Conservation (phyloP, 1,140 invertebrate genomes). For the Drosophila lacteicornis region DNA sequence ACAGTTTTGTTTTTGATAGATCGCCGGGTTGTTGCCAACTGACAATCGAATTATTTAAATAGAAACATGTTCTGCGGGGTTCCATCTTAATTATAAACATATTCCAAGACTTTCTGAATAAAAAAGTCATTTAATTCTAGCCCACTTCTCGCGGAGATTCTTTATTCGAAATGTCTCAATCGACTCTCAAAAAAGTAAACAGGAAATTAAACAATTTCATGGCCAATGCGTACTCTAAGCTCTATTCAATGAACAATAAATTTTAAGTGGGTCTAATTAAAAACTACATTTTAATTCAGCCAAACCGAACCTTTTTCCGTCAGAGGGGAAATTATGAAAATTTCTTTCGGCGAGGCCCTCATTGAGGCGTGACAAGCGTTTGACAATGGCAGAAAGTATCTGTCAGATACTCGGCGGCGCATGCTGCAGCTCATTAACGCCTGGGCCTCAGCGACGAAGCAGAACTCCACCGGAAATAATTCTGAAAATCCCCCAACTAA, state of each 20-base stretch:
- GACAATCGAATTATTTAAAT: conserved; percentile 50
- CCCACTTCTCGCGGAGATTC: conserved; percentile 2
- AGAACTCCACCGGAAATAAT: conserved; percentile 73
- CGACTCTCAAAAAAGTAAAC: conserved; percentile 20
- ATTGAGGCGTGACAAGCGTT: conserved; percentile 77
- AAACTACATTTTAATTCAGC: conserved; percentile 76
- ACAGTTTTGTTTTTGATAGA: conserved; percentile 54
- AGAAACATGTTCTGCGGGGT: conserved; percentile 1
- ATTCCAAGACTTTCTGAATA: background rate
- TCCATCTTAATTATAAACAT: conserved; percentile 25
- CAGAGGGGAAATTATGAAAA: conserved; percentile 46
- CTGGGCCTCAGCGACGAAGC: conserved; percentile 63
- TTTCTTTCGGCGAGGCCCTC: conserved; percentile 45
- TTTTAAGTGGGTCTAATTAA: conserved; percentile 77
- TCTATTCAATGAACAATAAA: conserved; percentile 59
- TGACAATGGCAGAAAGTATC: conserved; percentile 62
- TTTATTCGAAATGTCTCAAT: conserved; percentile 42
- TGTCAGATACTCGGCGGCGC: conserved; percentile 62
- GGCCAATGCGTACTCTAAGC: conserved; percentile 58
- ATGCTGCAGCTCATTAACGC: conserved; percentile 82
- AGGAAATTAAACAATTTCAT: conserved; percentile 79
- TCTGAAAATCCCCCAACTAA: conserved; percentile 21
- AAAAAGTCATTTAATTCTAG: background rate
- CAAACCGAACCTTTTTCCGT: conserved; percentile 23
- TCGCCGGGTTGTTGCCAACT: conserved; percentile 49